Evolutionary conservation across 2,888 invertebrate species (phyloP), one percentile per base, ranked within the genome.

Genomic region (Cancer borealis): DNA sequence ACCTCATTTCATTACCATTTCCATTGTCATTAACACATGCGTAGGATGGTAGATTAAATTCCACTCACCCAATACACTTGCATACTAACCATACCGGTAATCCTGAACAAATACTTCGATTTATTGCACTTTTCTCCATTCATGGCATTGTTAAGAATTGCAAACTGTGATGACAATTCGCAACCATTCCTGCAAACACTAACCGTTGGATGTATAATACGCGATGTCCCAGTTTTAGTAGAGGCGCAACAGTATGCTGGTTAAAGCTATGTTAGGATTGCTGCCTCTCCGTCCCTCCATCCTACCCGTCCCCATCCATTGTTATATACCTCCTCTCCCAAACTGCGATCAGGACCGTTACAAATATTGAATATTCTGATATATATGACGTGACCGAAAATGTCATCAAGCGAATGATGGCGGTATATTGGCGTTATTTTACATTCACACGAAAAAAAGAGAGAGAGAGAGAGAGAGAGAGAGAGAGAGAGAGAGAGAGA

Each of bases 401-500:
- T 73, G 73, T 73, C 73, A 73, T 73, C 73, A 73, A n/a, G 73
- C 73, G 73, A 73, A 26, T 73, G 8, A 73, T 26, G 73, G 26
- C 73, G 8, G 73, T 73, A 26, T 26, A 26, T n/a, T n/a, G 26
- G 10, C 4, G 73, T 0, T 26, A 26, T n/a, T 73, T 73, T 26
- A 73, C 26, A 73, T 73, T 21, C 73, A 73, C n/a, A n/a, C 17
- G n/a, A 8, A 3, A n/a, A 3, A n/a, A 6, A n/a, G n/a, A n/a
- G n/a, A n/a, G n/a, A n/a, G n/a, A n/a, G 66, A 66, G 66, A 66
- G 73, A 26, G 73, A 73, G 73, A 26, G 26, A 26, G 26, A 21
- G 73, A 73, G 73, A 73, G 73, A 73, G 73, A 73, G 73, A 26
- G 73, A 73, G 73, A 73, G 73, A 73, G 73, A 73, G 73, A 73